Evolutionary conservation across 2,888 invertebrate genomes (phyloP).

Genomic region (Drosophila histrio): DNA sequence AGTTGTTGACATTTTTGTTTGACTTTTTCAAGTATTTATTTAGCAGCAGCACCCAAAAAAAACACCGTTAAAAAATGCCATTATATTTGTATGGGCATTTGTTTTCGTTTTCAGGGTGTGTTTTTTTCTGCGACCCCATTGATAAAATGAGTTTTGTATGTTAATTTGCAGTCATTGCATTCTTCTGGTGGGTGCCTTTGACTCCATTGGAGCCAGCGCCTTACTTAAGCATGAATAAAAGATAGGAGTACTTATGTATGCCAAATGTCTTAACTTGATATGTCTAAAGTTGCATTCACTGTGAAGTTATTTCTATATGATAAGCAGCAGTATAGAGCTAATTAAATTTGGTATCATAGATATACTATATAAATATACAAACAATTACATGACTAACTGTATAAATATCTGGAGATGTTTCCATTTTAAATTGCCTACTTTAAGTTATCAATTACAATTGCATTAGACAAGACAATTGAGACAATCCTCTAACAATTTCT

Average conservation of each 20-base stretch:
- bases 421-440: background rate
- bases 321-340: background rate
- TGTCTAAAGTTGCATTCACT: background rate
- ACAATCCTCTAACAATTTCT: slow-evolving; percentile 19
- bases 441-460: background rate
- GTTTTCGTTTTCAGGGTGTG: slow-evolving; percentile 61
- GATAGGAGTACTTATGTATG: background rate
- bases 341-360: too few relatives aligned
- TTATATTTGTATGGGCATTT: slow-evolving; percentile 40
- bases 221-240: background rate
- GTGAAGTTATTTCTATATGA: background rate
- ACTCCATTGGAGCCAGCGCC: slow-evolving; percentile 34
- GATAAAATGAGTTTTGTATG: slow-evolving; percentile 73
- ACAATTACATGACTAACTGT: too few relatives aligned
- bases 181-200: slow-evolving; percentile 44
- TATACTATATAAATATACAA: too few relatives aligned
- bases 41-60: slow-evolving; percentile 35
- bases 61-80: slow-evolving; percentile 35
- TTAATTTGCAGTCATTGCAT: slow-evolving; percentile 66
- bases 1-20: slow-evolving; percentile 75
- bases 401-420: too few relatives aligned
- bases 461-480: background rate
- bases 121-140: slow-evolving; percentile 65
- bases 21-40: slow-evolving; percentile 65
- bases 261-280: slow-evolving; percentile 26